Evolutionary conservation across 2,797 vertebrate species (phyloP), one percentile per base, ranked within the genome.

Genomic region (Mormyrops boulengeri): DNA sequence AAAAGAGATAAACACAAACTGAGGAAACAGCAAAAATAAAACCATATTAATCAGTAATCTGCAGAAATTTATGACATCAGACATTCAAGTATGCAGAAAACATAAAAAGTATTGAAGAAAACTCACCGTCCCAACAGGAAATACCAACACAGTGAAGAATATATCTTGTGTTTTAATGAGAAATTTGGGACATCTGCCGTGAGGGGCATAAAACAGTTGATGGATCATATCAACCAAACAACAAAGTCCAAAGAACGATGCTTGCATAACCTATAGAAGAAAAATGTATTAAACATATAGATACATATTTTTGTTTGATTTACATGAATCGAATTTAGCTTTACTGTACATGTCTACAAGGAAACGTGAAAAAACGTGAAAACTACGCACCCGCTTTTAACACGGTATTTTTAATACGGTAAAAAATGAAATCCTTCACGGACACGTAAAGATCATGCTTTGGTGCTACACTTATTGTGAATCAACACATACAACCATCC

Each of bases 1-100:
- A 92, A 96, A 95, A 0, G 53, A 93, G 62, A 92, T 11, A 73
- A 93, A 93, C 55, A 97, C 95, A 95, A 96, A 95, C 92, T 94
- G 92, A 19, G 89, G 90, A 66, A 8, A 73, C 41, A 90, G 66
- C 8, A 87, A 85, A 22, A 41, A 84, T 4, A 7, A 26, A 53
- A 3, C 22, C 41, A 47, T 14, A 49, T 44, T 80, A 57, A 52
- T 47, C 2, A 88, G 62, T 85, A 38, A 26, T 12, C n/a, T 9
- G 62, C 1, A 17, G 12, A 85, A 19, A n/a, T 38, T 57, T 66
- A 19, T 55, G 55, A 60, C 17, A 9, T 12, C 41, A 57, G 44
- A 80, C 41, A 82, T 9, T 2, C 8, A 38, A 90, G 34, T 0
- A 87, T 41, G 34, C 34, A 9, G 30, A n/a, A 87, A 57, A 87